phyloP scores from a whole-genome alignment of 2,888 invertebrate species.

The Venusia cambrica region DNA sequence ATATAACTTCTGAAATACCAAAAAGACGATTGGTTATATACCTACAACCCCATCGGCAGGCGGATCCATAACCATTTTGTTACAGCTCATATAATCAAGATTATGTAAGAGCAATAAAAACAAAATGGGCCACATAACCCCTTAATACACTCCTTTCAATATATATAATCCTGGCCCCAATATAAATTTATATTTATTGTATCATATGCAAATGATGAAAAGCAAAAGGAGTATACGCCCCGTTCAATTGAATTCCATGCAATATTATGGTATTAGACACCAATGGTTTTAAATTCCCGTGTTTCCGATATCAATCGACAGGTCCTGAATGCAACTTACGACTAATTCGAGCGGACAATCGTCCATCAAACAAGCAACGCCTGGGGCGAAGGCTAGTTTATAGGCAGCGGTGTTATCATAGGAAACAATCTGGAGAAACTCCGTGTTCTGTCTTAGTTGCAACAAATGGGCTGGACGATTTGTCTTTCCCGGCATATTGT shows the following conservation, averaged over 20 bases:
- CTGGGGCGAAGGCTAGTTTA: constrained; percentile 41
- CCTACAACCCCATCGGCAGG: too few species aligned
- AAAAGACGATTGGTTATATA: too few species aligned
- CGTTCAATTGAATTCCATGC: constrained; percentile 14
- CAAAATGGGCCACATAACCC: too few species aligned
- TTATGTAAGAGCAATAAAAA: too few species aligned
- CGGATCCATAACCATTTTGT: too few species aligned
- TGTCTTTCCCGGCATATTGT: constrained; percentile 49
- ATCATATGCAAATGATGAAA: not conserved
- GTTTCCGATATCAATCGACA: constrained; percentile 27
- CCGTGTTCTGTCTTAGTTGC: constrained; percentile 41
- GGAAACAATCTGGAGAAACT: constrained; percentile 53
- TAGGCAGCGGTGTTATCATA: constrained; percentile 43
- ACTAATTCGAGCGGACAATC: constrained; percentile 33
- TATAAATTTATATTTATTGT: too few species aligned
- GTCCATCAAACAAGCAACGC: constrained; percentile 34
- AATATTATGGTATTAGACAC: constrained; percentile 18
- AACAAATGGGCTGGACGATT: constrained; percentile 45
- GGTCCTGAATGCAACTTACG: constrained; percentile 30
- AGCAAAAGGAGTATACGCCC: constrained; percentile 3
- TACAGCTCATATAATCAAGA: too few species aligned
- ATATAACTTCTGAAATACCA: too few species aligned
- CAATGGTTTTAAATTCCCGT: constrained; percentile 17
- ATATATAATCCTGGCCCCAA: too few species aligned
- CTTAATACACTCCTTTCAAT: too few species aligned